A percentile compares a stretch with the other conserved stretches of the same genome.
These are phyloP conservation scores for Idaea aversata DNA, from an alignment of 2,888 invertebrate species.

Conservation along the genomic window DNA sequence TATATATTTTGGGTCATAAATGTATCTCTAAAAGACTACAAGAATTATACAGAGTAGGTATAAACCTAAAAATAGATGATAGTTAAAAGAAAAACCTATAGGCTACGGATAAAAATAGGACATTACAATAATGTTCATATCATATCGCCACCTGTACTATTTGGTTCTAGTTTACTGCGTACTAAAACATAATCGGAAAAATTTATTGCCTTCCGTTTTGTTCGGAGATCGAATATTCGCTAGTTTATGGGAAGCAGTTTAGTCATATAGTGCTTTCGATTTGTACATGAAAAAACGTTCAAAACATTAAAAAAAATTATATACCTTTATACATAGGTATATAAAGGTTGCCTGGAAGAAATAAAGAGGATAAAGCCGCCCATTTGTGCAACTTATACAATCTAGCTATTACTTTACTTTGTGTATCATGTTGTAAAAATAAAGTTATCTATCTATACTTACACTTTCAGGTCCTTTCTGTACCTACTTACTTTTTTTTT, in stretches of 20 bases:
- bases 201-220: slow-evolving; percentile 38
- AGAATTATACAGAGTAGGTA: neutral
- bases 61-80: neutral
- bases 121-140: slow-evolving; percentile 56
- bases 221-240: slow-evolving; percentile 25
- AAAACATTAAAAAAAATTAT: neutral
- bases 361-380: too few relatives aligned
- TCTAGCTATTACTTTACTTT: too few relatives aligned
- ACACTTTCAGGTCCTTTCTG: too few relatives aligned
- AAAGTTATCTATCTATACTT: too few relatives aligned
- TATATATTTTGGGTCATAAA: too few relatives aligned
- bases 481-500: too few relatives aligned
- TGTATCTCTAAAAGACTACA: too few relatives aligned
- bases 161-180: slow-evolving; percentile 41
- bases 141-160: slow-evolving; percentile 41
- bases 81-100: neutral
- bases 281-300: slow-evolving; percentile 15
- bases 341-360: too few relatives aligned
- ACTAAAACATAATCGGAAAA: slow-evolving; percentile 49
- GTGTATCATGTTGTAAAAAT: too few relatives aligned
- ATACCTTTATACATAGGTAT: too few relatives aligned
- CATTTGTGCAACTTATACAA: too few relatives aligned
- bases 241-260: slow-evolving; percentile 28
- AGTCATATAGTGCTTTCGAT: slow-evolving; percentile 15
- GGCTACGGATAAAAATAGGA: neutral